Evolutionary conservation across 2,113 vertebrate genomes (phyloP), one percentile per base, ranked within the genome.

Genomic region (Colistium nudipinnis): DNA sequence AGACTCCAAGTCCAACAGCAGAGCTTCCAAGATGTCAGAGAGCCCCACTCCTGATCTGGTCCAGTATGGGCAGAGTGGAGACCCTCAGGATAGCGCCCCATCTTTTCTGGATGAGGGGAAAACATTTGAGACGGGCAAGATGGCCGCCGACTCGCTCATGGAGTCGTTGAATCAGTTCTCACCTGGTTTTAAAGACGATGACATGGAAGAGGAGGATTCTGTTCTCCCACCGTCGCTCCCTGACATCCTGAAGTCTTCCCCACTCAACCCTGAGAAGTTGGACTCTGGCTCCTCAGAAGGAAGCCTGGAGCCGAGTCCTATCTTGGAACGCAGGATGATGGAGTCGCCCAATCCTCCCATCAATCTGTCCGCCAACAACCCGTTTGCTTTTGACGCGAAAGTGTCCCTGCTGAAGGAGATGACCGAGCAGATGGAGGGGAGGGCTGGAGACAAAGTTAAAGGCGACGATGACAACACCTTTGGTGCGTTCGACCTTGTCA

Each of bases 191-290:
- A 94, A 96, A 86, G 92, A 92, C 5, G 81, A 86, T 1, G 84
- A 87, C 3, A 81, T 81, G 1, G 83, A 86, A 10, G 80, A 92
- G 0, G 95, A 96, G 71, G 93, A 89, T 25, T 70, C 94, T 2
- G 78, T 87, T 71, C 90, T 95, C 0, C 95, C 95, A 0, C 93
- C 94, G 0, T 90, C 95, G 55, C 77, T 99, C 72, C 97, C 97
- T 10, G 97, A 99, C 84, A 98, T 99, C 74, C 93, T 99, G 33
- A 97, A 98, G 92, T 96, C 97, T 77, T 97, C 96, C 16, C 97
- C 97, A 0, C 84, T 95, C 14, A 95, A 89, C 85, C 84, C 94
- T 1, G 84, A 93, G 0, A 94, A 94, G 76, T 8, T 85, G 0
- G 79, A 94, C 82, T 92, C 94, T 0, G 92, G 86, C 6, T 94